Evolutionary conservation across 2,797 vertebrate species (phyloP).

Genomic region (Phoxinus dragarum): DNA sequence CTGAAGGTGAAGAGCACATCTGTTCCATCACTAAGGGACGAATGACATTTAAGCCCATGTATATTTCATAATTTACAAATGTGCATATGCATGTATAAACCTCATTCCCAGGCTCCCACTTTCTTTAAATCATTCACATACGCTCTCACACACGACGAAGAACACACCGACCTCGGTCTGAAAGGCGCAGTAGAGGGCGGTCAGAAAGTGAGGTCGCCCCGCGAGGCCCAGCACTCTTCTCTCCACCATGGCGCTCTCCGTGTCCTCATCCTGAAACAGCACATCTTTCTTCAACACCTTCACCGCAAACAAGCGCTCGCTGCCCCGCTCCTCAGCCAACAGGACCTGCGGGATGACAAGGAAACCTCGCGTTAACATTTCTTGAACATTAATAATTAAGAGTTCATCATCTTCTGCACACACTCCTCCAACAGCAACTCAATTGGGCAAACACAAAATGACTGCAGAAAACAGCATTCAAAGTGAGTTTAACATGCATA

Average conservation of each 20-base stretch:
- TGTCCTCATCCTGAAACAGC: slow-evolving; percentile 92
- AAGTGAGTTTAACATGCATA: slow-evolving; percentile 10
- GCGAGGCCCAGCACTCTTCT: slow-evolving; percentile 85
- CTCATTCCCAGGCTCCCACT: not conserved
- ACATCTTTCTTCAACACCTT: slow-evolving; percentile 95
- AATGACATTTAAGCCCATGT: slow-evolving; percentile 20
- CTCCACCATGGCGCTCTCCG: slow-evolving; percentile 92
- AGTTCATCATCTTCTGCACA: slow-evolving; percentile 27
- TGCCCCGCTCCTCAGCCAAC: slow-evolving; percentile 87
- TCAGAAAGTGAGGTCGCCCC: slow-evolving; percentile 89
- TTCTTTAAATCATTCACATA: slow-evolving; percentile 3
- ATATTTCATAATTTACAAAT: slow-evolving; percentile 32
- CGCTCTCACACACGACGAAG: slow-evolving; percentile 41
- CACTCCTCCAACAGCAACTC: slow-evolving; percentile 8
- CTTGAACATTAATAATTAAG: slow-evolving; percentile 38
- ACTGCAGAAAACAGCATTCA: slow-evolving; percentile 18
- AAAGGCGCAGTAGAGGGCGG: slow-evolving; percentile 88
- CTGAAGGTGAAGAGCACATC: slow-evolving; percentile 41
- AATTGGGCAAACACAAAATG: slow-evolving; percentile 1
- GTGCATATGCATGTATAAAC: slow-evolving; percentile 7
- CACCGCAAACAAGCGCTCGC: slow-evolving; percentile 87
- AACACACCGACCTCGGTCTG: slow-evolving; percentile 83
- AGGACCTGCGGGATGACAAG: slow-evolving; percentile 78
- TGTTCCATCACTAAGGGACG: not conserved
- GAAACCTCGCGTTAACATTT: slow-evolving; percentile 21